These are phyloP conservation scores for Antrozous pallidus DNA, from an alignment of 2,797 vertebrate genomes.

Conservation along the genomic window DNA sequence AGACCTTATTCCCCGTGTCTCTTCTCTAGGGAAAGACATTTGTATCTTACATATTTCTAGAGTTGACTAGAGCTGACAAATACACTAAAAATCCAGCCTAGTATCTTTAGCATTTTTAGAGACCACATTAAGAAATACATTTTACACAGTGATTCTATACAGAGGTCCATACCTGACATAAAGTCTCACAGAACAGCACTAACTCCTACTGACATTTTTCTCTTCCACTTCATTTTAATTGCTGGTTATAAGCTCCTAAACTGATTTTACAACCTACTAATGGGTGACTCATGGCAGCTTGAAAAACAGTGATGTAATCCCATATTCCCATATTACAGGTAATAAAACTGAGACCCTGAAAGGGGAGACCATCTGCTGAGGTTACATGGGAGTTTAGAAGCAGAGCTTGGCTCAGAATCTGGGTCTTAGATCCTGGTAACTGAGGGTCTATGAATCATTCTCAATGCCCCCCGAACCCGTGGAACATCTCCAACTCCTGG, in stretches of 20 bases:
- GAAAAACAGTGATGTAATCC: background rate
- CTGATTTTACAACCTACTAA: background rate
- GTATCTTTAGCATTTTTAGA: background rate
- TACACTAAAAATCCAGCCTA: background rate
- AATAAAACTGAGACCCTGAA: background rate
- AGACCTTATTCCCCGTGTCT: background rate
- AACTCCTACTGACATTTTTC: background rate
- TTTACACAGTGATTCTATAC: background rate
- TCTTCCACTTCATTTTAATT: background rate
- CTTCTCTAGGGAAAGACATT: background rate
- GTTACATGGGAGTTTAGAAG: background rate
- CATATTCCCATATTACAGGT: background rate
- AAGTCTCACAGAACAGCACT: background rate
- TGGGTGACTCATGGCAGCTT: background rate
- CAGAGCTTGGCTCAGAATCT: background rate
- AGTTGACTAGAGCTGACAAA: background rate
- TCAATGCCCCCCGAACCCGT: accelerated
- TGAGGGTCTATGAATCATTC: background rate
- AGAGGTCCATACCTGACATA: background rate
- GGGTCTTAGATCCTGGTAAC: background rate
- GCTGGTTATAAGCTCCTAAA: background rate
- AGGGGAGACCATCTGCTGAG: background rate
- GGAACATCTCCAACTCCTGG: background rate
- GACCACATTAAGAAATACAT: background rate
- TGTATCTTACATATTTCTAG: background rate